Evolutionary conservation across 2,888 invertebrate genomes (phyloP).

Genomic region (Hypercompe scribonia): DNA sequence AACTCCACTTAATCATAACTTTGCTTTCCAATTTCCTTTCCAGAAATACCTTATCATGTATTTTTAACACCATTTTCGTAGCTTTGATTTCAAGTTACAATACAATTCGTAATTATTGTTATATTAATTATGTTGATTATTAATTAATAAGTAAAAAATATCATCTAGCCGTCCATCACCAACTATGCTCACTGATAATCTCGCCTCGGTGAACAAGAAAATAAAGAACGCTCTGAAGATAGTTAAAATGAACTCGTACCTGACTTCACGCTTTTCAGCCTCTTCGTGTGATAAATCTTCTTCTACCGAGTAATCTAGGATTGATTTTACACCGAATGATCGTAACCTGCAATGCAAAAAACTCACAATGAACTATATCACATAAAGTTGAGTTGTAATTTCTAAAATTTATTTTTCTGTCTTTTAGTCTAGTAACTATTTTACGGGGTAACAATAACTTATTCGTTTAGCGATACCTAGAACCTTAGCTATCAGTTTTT

Average conservation of each 20-base stretch:
- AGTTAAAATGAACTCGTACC: conserved; percentile 87
- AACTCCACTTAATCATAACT: neutral
- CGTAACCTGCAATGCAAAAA: conserved; percentile 88
- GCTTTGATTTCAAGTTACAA: too few relatives aligned
- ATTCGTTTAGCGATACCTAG: too few relatives aligned
- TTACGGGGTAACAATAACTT: too few relatives aligned
- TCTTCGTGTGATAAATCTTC: conserved; percentile 97
- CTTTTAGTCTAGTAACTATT: too few relatives aligned
- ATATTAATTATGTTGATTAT: too few relatives aligned
- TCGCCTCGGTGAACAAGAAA: neutral
- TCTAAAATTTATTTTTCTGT: too few relatives aligned
- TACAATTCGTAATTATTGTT: too few relatives aligned
- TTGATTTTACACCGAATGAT: conserved; percentile 99
- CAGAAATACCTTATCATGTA: neutral
- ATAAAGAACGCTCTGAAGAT: neutral
- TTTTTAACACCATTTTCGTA: too few relatives aligned
- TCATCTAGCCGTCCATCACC: too few relatives aligned
- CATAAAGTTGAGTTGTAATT: neutral
- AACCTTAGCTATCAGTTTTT: too few relatives aligned
- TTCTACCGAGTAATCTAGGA: conserved; percentile 99
- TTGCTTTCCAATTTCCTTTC: neutral
- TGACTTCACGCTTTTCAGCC: conserved; percentile 97
- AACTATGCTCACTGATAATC: neutral
- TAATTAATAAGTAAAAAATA: too few relatives aligned
- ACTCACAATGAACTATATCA: neutral